Conservation (phyloP, 2,797 vertebrate genomes). For the Eremophila alpestris region DNA sequence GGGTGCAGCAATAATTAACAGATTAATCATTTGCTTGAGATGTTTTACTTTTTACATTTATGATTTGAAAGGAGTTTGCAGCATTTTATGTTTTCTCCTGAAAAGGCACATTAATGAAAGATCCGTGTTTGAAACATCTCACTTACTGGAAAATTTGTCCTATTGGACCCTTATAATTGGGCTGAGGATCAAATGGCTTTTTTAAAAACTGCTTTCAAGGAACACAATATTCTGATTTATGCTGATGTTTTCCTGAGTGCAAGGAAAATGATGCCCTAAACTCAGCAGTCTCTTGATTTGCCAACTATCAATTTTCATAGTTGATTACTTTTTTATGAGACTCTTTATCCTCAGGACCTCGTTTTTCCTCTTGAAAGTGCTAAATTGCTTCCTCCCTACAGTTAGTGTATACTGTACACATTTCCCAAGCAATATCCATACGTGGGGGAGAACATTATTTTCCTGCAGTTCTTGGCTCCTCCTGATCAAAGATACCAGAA, state of each 20-base stretch:
- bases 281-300: conserved; percentile 54
- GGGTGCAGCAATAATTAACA: not conserved
- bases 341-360: conserved; percentile 49
- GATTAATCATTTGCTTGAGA: conserved; percentile 1
- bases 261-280: conserved; percentile 44
- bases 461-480: conserved; percentile 4
- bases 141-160: not conserved
- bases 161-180: not conserved
- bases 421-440: conserved; percentile 23
- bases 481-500: not conserved
- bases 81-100: not conserved
- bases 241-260: conserved; percentile 40
- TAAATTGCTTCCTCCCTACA: conserved; percentile 30
- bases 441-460: not conserved
- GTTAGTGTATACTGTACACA: not conserved
- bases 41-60: not conserved
- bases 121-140: not conserved
- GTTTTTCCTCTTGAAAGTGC: conserved; percentile 44
- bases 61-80: not conserved
- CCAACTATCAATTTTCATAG: conserved; percentile 65
- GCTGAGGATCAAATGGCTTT: not conserved
- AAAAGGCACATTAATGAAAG: not conserved
- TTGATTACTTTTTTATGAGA: conserved; percentile 61
- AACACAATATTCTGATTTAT: conserved; percentile 59
- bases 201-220: conserved; percentile 16